Base-by-base conservation (phyloP, 2,113 vertebrate genomes). In the Campylomormyrus numenius region DNA sequence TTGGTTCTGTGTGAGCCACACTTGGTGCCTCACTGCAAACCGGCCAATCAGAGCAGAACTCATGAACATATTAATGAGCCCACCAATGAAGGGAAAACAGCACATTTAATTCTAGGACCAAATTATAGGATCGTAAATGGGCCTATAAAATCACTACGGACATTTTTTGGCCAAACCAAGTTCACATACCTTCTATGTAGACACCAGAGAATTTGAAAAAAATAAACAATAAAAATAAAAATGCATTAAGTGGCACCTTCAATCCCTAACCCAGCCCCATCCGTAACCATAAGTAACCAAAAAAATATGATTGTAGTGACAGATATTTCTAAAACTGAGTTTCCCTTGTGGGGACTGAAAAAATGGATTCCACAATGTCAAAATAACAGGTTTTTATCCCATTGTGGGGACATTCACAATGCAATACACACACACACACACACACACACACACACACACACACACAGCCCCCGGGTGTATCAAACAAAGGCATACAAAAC, bases 381-480 rank as follows among this genome's bases (percentile, higher is more conserved):
- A 3, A 70, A 70, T 1, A 70, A 27, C 10, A 70, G 62, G 27
- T 31, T 27, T 66, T 70, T 70, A 70, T 70, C 62, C 62, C n/a
- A 70, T 27, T 11, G 58, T n/a, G 58, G 24, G 58, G 58, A 58
- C 21, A 58, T 8, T 58, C 21, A 24, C 53, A 58, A 9, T 62
- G 56, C 24, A 62, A 27, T n/a, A 11, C 10, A 50, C 48, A 49
- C 48, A 49, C 2, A 48, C 49, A 1, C 11, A 50, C 52, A 7
- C 56, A 11, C 10, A 50, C 10, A 49, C 48, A 49, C 0, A 48
- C 49, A 1, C 11, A 50, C 48, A 62, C 3, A 27, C 84, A 1
- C 62, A 88, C 4, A 93, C 91, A 92, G 92, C 86, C 88, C 53
- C 48, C 6, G 31, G 85, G 50, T 87, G 50, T 39, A 53, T 53